phyloP scores from a whole-genome alignment of 2,113 vertebrate genomes.

The Aplodontia rufa region DNA sequence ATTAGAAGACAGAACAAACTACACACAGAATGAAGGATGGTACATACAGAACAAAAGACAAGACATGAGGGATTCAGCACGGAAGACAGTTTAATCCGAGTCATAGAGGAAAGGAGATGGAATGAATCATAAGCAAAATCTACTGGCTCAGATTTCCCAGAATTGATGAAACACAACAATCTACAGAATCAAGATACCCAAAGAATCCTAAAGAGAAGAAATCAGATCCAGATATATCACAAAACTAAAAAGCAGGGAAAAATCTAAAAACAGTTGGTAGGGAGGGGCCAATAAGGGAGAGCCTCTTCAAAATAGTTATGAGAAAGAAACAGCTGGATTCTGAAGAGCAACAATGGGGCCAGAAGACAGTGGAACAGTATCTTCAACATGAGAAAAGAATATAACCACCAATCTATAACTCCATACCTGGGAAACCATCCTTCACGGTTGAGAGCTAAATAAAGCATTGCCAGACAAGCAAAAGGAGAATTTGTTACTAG shows the following conservation, averaged over 20 bases:
- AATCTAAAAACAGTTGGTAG: not conserved
- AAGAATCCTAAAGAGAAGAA: not conserved
- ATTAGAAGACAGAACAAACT: not conserved
- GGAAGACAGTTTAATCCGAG: not conserved
- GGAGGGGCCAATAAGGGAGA: not conserved
- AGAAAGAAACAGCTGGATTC: not conserved
- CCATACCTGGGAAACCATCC: too few species aligned
- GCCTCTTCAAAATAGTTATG: not conserved
- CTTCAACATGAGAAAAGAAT: too few species aligned
- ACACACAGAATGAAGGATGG: not conserved
- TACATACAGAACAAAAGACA: not conserved
- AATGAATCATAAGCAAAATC: not conserved
- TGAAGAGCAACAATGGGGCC: not conserved
- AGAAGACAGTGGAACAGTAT: too few species aligned
- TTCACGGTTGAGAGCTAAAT: too few species aligned
- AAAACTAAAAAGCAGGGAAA: not conserved
- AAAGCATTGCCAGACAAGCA: not conserved
- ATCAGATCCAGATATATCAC: not conserved
- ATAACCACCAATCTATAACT: too few species aligned
- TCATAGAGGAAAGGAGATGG: not conserved
- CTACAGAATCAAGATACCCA: not conserved
- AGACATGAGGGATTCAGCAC: not conserved
- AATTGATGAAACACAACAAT: not conserved
- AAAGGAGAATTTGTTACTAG: not conserved
- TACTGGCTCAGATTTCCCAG: not conserved